Evolutionary conservation across 2,888 invertebrate genomes (phyloP), one percentile per base, ranked within the genome.

Genomic region (Zhengitettix transpicula): DNA sequence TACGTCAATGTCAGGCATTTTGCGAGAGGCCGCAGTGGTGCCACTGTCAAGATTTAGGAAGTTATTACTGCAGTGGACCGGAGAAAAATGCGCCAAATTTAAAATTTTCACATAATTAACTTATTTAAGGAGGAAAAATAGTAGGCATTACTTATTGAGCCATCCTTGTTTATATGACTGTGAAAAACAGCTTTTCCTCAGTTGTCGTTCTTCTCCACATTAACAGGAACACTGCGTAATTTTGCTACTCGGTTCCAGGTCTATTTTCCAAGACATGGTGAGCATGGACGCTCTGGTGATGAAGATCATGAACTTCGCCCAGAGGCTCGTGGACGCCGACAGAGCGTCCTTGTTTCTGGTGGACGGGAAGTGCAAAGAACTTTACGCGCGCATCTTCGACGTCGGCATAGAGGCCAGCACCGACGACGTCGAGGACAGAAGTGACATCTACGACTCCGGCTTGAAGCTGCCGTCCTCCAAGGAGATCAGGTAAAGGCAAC

Each of bases 211-310:
- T n/a, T n/a, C n/a, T n/a, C n/a, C n/a, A n/a, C n/a, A n/a, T n/a
- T n/a, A n/a, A n/a, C n/a, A n/a, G n/a, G n/a, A n/a, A n/a, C n/a
- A n/a, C n/a, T n/a, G n/a, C n/a, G n/a, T n/a, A n/a, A n/a, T 28
- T 28, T 5, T 28, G 28, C 28, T 28, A 7, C 28, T 28, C 3
- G 2, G 28, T 28, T 28, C 3, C 7, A 89, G 89, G 71, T 87
- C 87, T 10, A 88, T 91, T 69, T 91, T 92, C 69, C 89, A 90
- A 75, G 89, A 91, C 68, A 90, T 91, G 81, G 84, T 87, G 55
- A 87, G 87, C 65, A 83, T 90, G 77, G 89, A 90, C 67, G 80
- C 81, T 61, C 78, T 91, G 1, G 88, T 91, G 42, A 83, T 86
- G 71, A 86, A 87, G 70, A 86, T 91, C 61, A 83, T 91, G 81